Base-by-base conservation (phyloP, 2,888 invertebrate genomes). In the Netelia virgata region DNA sequence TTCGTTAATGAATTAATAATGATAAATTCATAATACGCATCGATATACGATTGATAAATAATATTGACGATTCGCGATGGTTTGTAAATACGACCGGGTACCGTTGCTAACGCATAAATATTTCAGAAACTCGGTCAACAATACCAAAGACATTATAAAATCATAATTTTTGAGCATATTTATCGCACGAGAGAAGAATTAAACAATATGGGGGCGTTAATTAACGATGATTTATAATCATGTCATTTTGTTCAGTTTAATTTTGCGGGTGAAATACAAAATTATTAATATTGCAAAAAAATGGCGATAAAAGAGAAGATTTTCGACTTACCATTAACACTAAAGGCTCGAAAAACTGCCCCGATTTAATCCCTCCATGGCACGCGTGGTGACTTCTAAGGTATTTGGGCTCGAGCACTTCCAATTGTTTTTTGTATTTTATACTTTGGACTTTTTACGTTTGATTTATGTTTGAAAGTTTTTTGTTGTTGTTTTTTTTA, bases 241-340 rank as follows among this genome's bases (percentile, higher is more conserved):
- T 36, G 6, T 36, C 5, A 36, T 36, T 5, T 36, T 36, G n/a
- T 28, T 2, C 3, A 3, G 3, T 47, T 9, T 8, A 47, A 14
- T 47, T 47, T 47, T 14, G 14, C 14, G 14, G 14, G 14, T 55
- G 28, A 16, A 69, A 69, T 69, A 43, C 47, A 69, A 36, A 36
- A 36, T 36, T 36, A 36, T 36, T 36, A 36, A 5, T 36, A 5
- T 36, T 0, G 6, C 6, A 36, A 36, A 6, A 6, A 6, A 6
- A 5, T 36, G 3, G 1, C 6, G 3, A 36, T 36, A 36, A 36
- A 36, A 36, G 36, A 5, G 36, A 59, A 77, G 23, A 68, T 57
- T 16, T 59, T 77, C 57, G 61, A 69, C 59, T 43, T 77, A 69
- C 41, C 47, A 47, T 47, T 14, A 14, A 10, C 43, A 47, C 47